Percentiles rank a stretch among this genome's conserved stretches.
Conservation (phyloP, 2,888 invertebrate species). For the Noctua janthe region DNA sequence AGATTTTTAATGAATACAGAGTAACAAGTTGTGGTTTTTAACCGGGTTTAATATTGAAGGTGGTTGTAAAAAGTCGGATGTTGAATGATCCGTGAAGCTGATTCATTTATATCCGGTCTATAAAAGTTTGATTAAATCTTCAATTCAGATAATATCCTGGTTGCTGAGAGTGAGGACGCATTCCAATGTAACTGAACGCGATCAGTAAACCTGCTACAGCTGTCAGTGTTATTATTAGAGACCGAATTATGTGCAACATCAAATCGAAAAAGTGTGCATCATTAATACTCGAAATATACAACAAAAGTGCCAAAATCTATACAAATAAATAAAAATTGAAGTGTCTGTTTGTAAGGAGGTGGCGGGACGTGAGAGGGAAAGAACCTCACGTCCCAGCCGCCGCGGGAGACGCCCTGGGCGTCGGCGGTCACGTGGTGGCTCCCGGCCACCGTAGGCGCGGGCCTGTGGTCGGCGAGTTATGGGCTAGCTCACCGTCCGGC, state of each 20-base stretch:
- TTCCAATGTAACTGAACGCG: background rate
- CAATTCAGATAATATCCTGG: background rate
- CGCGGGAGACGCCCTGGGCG: too few relatives aligned
- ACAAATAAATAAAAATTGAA: too few relatives aligned
- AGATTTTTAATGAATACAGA: conserved; percentile 58
- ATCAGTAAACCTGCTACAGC: background rate
- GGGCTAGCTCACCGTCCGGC: too few relatives aligned
- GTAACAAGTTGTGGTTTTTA: conserved; percentile 29
- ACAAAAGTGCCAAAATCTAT: background rate
- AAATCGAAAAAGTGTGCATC: background rate
- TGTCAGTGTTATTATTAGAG: background rate
- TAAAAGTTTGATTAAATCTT: background rate
- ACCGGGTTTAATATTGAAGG: conserved; percentile 4
- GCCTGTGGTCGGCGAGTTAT: too few relatives aligned
- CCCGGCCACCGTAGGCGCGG: too few relatives aligned
- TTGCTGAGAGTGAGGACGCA: background rate
- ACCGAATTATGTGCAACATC: background rate
- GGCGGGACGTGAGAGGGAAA: too few relatives aligned
- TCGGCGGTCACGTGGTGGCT: too few relatives aligned
- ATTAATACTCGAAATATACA: background rate
- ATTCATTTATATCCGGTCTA: background rate
- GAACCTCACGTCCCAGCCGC: too few relatives aligned
- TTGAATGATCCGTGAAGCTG: background rate
- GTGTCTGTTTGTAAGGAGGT: too few relatives aligned
- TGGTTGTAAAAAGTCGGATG: conserved; percentile 9